Base-by-base conservation (phyloP, 2,797 vertebrate genomes). In the Periophthalmus magnuspinnatus region DNA sequence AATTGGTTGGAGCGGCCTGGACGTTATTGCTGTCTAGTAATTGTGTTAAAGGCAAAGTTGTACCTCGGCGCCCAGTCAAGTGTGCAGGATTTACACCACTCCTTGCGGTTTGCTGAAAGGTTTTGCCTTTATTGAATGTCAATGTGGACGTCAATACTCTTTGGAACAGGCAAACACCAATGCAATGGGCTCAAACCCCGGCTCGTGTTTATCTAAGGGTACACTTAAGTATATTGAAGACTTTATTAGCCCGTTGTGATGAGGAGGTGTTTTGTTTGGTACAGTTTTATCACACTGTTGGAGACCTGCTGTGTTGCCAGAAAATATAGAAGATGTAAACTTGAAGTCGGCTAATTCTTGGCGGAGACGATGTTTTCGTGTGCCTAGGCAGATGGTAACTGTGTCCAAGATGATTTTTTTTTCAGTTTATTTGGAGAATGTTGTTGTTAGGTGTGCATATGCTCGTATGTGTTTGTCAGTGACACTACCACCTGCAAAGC, bases 191-290 rank as follows among this genome's bases (percentile, higher is more conserved):
- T 78, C 22, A 87, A 83, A 89, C 79, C 67, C 78, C 79, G 79
- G 81, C 87, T 88, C 89, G 81, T 87, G 88, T 91, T 90, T 86
- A 88, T 90, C 87, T 88, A 79, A 87, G 86, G 64, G 88, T 89
- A 86, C 86, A 89, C 89, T 91, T 90, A 91, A 90, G 89, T 88
- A 82, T 90, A 90, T 89, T 91, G 90, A 90, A 90, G 86, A 90
- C 86, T 91, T 90, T 90, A 90, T 91, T 90, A 88, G 86, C 77
- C 72, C 68, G 76, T 79, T 90, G 86, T 88, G 86, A 90, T 90
- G 88, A 89, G 84, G 84, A 90, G 88, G 86, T 90, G 88, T 90
- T 90, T 88, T 86, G 86, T 90, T 90, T 88, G 88, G 69, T 85
- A 74, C 81, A 65, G 76, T 86, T 89, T 88, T 83, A 91, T 88